Evolutionary conservation across 2,113 vertebrate genomes (phyloP).

Genomic region (Scomber japonicus): DNA sequence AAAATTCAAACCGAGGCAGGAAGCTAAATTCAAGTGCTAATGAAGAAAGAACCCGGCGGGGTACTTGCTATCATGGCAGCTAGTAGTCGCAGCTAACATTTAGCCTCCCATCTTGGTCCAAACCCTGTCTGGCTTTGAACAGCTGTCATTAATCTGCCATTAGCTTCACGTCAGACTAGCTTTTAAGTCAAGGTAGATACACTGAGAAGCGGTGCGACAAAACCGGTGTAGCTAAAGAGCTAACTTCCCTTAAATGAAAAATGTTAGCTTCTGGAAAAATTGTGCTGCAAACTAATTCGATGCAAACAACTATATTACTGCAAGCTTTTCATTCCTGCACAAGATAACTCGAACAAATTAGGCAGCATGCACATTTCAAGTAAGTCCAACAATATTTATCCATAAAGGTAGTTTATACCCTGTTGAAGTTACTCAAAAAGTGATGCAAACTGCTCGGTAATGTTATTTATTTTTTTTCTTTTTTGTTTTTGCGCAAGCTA

Average conservation of each 20-base stretch:
- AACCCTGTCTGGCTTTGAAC: constrained; percentile 4
- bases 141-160: constrained; percentile 27
- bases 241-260: constrained; percentile 31
- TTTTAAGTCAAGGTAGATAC: constrained; percentile 32
- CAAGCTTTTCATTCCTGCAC: constrained; percentile 55
- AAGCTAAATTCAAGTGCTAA: constrained; percentile 21
- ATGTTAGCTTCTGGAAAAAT: constrained; percentile 33
- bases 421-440: constrained; percentile 65
- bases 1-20: constrained; percentile 39
- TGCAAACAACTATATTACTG: constrained; percentile 56
- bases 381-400: constrained; percentile 56
- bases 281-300: constrained; percentile 36
- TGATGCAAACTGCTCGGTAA: constrained; percentile 34
- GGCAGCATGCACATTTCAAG: constrained; percentile 54
- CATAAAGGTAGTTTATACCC: constrained; percentile 23
- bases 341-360: constrained; percentile 37
- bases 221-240: constrained; percentile 33
- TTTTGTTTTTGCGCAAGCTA: constrained; percentile 48
- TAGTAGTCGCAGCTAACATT: neutral
- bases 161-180: constrained; percentile 40
- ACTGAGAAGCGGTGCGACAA: constrained; percentile 31
- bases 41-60: neutral
- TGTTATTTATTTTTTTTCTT: constrained; percentile 14
- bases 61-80: neutral
- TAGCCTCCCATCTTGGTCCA: constrained; percentile 28